phyloP scores from a whole-genome alignment of 2,797 vertebrate genomes.

The Phataginus tetradactyla region DNA sequence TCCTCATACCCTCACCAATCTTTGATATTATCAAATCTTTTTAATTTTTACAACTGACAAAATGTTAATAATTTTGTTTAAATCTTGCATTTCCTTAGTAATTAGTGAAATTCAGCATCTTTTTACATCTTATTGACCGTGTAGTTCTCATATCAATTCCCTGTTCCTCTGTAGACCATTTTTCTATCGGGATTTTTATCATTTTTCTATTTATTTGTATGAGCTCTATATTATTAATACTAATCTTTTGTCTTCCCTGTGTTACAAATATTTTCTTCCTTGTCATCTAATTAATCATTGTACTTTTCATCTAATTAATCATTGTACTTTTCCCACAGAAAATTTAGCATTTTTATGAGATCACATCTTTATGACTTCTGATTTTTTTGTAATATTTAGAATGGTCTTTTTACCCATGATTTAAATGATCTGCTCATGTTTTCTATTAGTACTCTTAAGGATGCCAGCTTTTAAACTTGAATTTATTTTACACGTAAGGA shows the following conservation, averaged over 20 bases:
- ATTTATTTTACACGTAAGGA: slow-evolving; percentile 4
- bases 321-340: background rate
- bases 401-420: background rate
- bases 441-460: background rate
- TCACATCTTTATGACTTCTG: background rate
- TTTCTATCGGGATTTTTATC: background rate
- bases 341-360: background rate
- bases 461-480: background rate
- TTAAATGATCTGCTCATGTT: background rate
- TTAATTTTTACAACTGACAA: background rate
- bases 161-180: background rate
- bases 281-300: background rate
- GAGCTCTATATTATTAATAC: background rate
- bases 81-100: background rate
- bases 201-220: background rate
- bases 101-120: background rate
- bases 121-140: background rate
- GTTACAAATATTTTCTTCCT: background rate
- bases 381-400: slow-evolving; percentile 8
- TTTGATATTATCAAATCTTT: background rate
- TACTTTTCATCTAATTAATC: background rate
- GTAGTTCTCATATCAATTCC: background rate
- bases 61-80: background rate
- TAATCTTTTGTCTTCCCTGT: background rate
- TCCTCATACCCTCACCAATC: background rate